Evolutionary conservation across 1,140 invertebrate genomes (phyloP).

Genomic region (Solenopsis invicta): DNA sequence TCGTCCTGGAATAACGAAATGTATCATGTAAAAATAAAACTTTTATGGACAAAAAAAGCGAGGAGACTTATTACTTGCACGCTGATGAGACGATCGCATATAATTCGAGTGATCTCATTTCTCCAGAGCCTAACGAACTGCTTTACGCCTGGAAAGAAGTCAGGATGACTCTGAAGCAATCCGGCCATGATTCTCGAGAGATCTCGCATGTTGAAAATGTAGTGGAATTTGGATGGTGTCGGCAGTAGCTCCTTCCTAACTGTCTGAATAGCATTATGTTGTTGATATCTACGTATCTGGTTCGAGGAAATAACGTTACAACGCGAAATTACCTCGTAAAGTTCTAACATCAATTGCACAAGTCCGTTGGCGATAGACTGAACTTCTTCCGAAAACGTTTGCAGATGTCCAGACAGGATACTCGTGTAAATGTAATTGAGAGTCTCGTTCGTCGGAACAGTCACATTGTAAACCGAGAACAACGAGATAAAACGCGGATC

Average conservation of each 20-base stretch:
- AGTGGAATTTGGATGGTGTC: conserved; percentile 97
- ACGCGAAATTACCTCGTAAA: conserved; percentile 91
- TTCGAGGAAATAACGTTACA: conserved; percentile 22
- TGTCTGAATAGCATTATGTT: conserved; percentile 33
- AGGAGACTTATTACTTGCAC: conserved; percentile 86
- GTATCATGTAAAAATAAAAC: background rate
- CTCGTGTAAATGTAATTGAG: conserved; percentile 94
- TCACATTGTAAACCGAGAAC: conserved; percentile 95
- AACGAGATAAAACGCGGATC: conserved; percentile 96
- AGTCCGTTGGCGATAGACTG: conserved; percentile 89
- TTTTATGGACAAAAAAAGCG: conserved; percentile 19
- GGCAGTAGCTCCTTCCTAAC: conserved; percentile 93
- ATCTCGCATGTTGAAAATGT: conserved; percentile 97
- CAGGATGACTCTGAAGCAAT: conserved; percentile 91
- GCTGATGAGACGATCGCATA: conserved; percentile 94
- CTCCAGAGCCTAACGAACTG: conserved; percentile 95
- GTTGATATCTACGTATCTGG: background rate
- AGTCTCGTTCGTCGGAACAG: conserved; percentile 92
- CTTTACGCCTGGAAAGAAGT: conserved; percentile 89
- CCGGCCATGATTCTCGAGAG: conserved; percentile 94
- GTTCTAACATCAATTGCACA: conserved; percentile 92
- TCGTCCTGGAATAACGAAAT: conserved; percentile 84
- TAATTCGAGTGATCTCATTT: conserved; percentile 95
- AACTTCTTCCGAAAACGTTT: conserved; percentile 90
- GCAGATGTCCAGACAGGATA: conserved; percentile 93